These are phyloP conservation scores for Pherbina coryleti DNA, from an alignment of 2,888 invertebrate genomes.

Conservation along the genomic window DNA sequence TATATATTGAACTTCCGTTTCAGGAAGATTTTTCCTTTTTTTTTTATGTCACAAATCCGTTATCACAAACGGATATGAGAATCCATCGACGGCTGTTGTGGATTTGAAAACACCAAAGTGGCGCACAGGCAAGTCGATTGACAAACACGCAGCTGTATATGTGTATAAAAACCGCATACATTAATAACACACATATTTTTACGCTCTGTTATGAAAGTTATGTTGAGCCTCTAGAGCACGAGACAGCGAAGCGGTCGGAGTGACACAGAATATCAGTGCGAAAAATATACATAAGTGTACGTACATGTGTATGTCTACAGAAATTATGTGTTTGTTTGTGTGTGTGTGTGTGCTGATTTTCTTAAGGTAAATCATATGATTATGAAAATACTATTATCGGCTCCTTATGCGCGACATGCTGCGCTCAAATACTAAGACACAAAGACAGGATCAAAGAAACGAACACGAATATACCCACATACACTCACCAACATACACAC, in stretches of 20 bases:
- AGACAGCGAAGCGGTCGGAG: no score
- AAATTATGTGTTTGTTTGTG: neutral
- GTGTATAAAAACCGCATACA: no score
- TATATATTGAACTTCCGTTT: constrained; percentile 10
- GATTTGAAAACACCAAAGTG: neutral
- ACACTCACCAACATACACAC: neutral
- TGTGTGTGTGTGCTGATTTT: constrained; percentile 8
- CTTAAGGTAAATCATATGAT: constrained; percentile 39
- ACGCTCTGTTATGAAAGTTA: no score
- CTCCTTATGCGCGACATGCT: constrained; percentile 23
- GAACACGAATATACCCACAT: constrained; percentile 7
- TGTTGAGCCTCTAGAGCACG: no score
- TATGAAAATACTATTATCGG: constrained; percentile 35
- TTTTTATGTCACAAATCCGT: no score
- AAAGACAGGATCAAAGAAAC: neutral
- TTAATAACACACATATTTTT: no score
- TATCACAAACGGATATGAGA: constrained; percentile 35
- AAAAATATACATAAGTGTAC: no score
- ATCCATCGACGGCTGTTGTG: constrained; percentile 29
- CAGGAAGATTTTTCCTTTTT: constrained; percentile 3
- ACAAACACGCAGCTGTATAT: no score
- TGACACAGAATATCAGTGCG: no score
- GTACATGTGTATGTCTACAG: no score
- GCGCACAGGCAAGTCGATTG: neutral
- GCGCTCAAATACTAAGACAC: neutral